Base-by-base conservation (phyloP, 2,797 vertebrate genomes). In the Gambusia yucatana region DNA sequence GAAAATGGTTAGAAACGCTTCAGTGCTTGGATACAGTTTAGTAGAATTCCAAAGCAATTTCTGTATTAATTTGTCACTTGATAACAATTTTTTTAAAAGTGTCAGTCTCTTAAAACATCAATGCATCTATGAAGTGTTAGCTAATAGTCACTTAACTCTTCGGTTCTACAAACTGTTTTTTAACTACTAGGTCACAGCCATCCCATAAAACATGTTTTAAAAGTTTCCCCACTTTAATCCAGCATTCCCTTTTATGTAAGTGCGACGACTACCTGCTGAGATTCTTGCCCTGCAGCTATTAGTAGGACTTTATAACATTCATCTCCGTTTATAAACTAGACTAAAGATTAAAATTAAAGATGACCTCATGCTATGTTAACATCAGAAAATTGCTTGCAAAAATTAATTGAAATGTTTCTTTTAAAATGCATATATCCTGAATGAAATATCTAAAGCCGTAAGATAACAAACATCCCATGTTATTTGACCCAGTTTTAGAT, bases 391-490 rank as follows among this genome's bases (percentile, higher is more conserved):
- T 48, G 70, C 74, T 73, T 50, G 30, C 46, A 59, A 39, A 65
- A 67, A 36, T 41, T 10, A 67, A 39, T 25, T 22, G 17, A 65
- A 36, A 39, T 9, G 17, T 41, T 67, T 67, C 16, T 22, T 67
- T 67, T 41, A 25, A 41, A 67, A 67, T 41, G 63, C 20, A 39
- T 20, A 41, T 41, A 25, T 11, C 11, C 36, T 67, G 9, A 41
- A 41, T 67, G 8, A 67, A 47, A 47, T 46, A 20, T 16, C 48
- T 30, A 11, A 43, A 67, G 72, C 80, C 65, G 33, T 30, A 3
- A 39, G 33, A 11, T 28, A 43, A 82, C 65, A 81, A 52, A 85
- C 52, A 81, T 46, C 55, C 30, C 43, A 80, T 80, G 52, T 78
- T 22, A 75, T 81, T 65, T 55, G 73, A 59, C 73, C 65, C 25